These are phyloP conservation scores for Allacma fusca DNA, from an alignment of 2,888 invertebrate genomes.

Conservation along the genomic window DNA sequence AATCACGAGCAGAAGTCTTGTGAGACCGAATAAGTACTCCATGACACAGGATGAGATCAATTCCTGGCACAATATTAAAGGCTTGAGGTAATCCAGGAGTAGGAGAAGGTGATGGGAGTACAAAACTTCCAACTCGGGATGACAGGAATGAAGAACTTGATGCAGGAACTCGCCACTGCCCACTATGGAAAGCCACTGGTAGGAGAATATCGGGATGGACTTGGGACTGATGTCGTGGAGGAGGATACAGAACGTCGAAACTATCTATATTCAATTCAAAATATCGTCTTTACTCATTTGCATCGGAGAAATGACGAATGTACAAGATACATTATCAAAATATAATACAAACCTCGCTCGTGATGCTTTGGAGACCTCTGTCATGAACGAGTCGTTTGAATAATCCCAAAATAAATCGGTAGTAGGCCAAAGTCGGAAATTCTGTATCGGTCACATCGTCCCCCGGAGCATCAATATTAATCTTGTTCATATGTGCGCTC, in stretches of 20 bases:
- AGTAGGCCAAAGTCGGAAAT: slow-evolving; percentile 27
- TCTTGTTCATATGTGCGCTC: slow-evolving; percentile 36
- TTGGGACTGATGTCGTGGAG: slow-evolving; percentile 34
- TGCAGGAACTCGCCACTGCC: slow-evolving; percentile 24
- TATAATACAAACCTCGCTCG: slow-evolving; percentile 23
- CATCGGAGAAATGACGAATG: no score
- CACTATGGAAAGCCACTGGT: slow-evolving; percentile 32
- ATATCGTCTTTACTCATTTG: no score
- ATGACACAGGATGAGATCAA: slow-evolving; percentile 6
- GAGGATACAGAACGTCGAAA: slow-evolving; percentile 32
- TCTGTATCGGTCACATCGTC: background rate
- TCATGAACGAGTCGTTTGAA: slow-evolving; percentile 18
- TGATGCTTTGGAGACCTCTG: slow-evolving; percentile 10
- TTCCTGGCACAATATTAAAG: background rate
- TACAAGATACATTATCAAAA: background rate
- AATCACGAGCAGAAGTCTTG: slow-evolving; percentile 30
- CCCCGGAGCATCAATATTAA: slow-evolving; percentile 20
- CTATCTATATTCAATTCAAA: no score
- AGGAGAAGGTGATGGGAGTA: slow-evolving; percentile 32
- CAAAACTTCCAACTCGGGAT: slow-evolving; percentile 33
- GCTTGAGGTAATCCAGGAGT: slow-evolving; percentile 26
- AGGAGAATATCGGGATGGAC: slow-evolving; percentile 26
- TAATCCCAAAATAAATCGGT: slow-evolving; percentile 30
- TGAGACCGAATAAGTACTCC: slow-evolving; percentile 33
- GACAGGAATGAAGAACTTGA: slow-evolving; percentile 25